Evolutionary conservation across 2,797 vertebrate genomes (phyloP).

Genomic region (Vespertilio murinus): DNA sequence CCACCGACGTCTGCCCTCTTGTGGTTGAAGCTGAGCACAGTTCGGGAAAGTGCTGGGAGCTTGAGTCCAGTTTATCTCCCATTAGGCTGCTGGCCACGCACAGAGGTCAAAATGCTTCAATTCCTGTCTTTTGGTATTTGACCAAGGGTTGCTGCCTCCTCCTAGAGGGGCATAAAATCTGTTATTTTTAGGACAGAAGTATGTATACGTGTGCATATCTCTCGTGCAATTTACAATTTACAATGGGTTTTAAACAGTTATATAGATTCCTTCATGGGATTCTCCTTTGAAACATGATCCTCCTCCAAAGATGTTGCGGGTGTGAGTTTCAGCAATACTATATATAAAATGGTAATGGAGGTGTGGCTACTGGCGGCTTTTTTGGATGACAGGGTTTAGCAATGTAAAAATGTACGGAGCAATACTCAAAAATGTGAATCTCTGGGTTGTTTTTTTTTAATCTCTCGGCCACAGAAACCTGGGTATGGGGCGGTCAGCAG

Average conservation of each 20-base stretch:
- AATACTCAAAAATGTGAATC: not conserved
- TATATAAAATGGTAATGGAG: not conserved
- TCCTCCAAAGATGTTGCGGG: constrained; percentile 17
- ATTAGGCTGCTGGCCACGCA: not conserved
- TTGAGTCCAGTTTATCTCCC: not conserved
- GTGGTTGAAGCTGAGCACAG: constrained; percentile 46
- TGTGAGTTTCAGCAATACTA: not conserved
- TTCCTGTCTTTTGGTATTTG: not conserved
- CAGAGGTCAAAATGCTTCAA: not conserved
- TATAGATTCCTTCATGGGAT: not conserved
- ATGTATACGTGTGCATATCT: not conserved
- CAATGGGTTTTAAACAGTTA: not conserved
- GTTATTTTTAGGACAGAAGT: not conserved
- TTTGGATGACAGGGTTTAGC: not conserved
- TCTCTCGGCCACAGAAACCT: not conserved
- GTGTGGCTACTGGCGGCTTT: not conserved
- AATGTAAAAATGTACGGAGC: not conserved
- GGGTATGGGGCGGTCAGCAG: accelerated
- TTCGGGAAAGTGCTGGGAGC: not conserved
- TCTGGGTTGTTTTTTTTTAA: not conserved
- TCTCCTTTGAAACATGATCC: constrained; percentile 15
- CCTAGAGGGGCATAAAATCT: not conserved
- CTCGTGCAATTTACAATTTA: not conserved
- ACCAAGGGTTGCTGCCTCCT: not conserved
- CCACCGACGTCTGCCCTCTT: constrained; percentile 62